Evolutionary conservation across 2,797 vertebrate species (phyloP), one percentile per base, ranked within the genome.

Genomic region (Pempheris klunzingeri): DNA sequence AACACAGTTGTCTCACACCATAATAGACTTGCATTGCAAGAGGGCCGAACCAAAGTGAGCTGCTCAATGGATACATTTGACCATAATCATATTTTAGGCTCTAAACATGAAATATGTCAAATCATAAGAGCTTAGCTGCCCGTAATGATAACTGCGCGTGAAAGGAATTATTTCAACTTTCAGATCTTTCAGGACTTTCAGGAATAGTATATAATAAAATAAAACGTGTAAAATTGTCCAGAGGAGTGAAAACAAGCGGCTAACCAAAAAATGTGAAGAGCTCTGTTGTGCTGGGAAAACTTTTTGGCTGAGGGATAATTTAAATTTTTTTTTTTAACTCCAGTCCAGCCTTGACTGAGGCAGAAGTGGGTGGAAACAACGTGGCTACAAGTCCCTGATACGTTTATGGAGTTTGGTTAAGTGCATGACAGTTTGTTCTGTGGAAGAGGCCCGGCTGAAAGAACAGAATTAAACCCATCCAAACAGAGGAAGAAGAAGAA

Each of bases 361-460:
- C 54, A 59, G 80, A 61, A 83, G 90, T 88, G 87, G 89, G 88
- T 88, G 88, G 88, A 90, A 83, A 85, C 74, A 34, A 60, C 63
- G 34, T 39, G n/a, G 54, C 70, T 50, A 66, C 80, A 74, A 78
- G 72, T 80, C 71, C 71, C 81, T 80, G 92, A 91, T 94, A 94
- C 95, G 93, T 96, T 96, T 94, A 72, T 60, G 94, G 95, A 95
- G 95, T 95, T 97, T 94, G 91, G 92, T 95, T 96, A 96, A 97
- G 96, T 96, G 95, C 95, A 93, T 94, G 96, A 94, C 95, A 96
- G 96, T 97, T 97, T 96, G 95, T 95, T 95, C 95, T 96, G 95
- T 96, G 93, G 92, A 96, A 95, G 93, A 95, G 93, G 94, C 93
- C 63, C 93, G 65, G 85, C 85, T 96, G 94, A 96, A 97, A 95